Evolutionary conservation across 2,113 vertebrate species (phyloP).

Genomic region (Brachionichthys hirsutus): DNA sequence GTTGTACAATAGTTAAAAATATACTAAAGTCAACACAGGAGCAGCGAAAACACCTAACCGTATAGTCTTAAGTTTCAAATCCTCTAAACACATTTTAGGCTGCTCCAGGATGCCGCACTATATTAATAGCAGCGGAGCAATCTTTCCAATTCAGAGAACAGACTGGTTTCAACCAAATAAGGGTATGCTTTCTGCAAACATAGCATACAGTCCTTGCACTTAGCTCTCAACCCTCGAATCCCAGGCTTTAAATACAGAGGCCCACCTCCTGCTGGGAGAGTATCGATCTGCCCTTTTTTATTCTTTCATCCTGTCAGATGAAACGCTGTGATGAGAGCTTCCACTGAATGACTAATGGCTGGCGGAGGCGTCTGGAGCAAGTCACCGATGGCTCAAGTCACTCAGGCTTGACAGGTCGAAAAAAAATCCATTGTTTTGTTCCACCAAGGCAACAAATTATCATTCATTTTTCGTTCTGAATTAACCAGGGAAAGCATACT

Average conservation of each 20-base stretch:
- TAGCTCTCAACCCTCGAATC: constrained; percentile 28
- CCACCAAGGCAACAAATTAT: background rate
- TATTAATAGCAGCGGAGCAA: constrained; percentile 59
- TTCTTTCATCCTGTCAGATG: constrained; percentile 35
- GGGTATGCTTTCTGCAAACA: constrained; percentile 53
- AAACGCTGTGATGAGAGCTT: constrained; percentile 35
- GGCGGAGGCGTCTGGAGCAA: constrained; percentile 5
- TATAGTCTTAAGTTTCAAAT: constrained; percentile 36
- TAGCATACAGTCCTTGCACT: constrained; percentile 38
- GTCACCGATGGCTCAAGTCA: constrained; percentile 21
- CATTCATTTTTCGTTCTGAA: background rate
- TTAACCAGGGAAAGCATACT: background rate
- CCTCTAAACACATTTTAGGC: constrained; percentile 27
- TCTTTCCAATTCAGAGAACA: constrained; percentile 47
- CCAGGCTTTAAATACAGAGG: constrained; percentile 37
- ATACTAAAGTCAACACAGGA: constrained; percentile 18
- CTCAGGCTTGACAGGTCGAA: constrained; percentile 6
- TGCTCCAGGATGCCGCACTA: constrained; percentile 12
- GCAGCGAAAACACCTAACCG: constrained; percentile 23
- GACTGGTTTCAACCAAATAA: constrained; percentile 63
- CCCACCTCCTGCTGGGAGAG: constrained; percentile 32
- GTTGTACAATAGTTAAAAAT: constrained; percentile 32
- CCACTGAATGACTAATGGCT: constrained; percentile 12
- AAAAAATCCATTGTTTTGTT: constrained; percentile 2
- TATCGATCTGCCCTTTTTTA: constrained; percentile 36